phyloP scores from a whole-genome alignment of 2,113 vertebrate species.

The Antennarius striatus region DNA sequence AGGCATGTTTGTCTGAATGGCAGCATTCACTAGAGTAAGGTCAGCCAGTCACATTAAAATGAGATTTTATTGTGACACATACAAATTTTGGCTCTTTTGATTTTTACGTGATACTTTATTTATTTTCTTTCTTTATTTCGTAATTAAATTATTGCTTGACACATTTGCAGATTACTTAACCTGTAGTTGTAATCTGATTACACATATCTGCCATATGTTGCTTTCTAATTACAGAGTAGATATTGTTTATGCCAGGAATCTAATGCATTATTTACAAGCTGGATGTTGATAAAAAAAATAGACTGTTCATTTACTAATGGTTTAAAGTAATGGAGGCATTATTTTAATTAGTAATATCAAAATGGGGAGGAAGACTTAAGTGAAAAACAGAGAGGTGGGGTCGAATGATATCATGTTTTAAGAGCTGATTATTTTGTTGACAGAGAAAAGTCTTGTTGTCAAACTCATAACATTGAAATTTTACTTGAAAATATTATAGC shows the following conservation, averaged over 20 bases:
- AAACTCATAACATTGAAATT: constrained; percentile 36
- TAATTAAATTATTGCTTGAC: constrained; percentile 19
- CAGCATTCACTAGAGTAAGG: constrained; percentile 74
- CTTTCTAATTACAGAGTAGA: constrained; percentile 56
- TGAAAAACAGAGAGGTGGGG: constrained; percentile 44
- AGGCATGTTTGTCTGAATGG: too few species aligned
- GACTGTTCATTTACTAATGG: constrained; percentile 98
- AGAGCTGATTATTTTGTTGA: constrained; percentile 50
- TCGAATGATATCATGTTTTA: constrained; percentile 42
- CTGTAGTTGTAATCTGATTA: constrained; percentile 66
- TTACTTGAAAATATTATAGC: constrained; percentile 41
- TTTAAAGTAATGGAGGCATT: constrained; percentile 90
- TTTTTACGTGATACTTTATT: not conserved
- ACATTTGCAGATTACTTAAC: constrained; percentile 53
- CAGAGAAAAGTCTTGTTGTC: constrained; percentile 27
- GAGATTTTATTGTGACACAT: too few species aligned
- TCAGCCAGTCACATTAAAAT: not conserved
- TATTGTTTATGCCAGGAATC: constrained; percentile 88
- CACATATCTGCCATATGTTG: constrained; percentile 44
- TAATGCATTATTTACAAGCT: constrained; percentile 99
- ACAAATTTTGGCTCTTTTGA: not conserved
- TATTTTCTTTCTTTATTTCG: constrained; percentile 1
- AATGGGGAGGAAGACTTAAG: constrained; percentile 79
- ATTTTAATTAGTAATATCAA: constrained; percentile 90
- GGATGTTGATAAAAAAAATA: constrained; percentile 94